Base-by-base conservation (phyloP, 2,888 invertebrate genomes). In the Clanis bilineata region DNA sequence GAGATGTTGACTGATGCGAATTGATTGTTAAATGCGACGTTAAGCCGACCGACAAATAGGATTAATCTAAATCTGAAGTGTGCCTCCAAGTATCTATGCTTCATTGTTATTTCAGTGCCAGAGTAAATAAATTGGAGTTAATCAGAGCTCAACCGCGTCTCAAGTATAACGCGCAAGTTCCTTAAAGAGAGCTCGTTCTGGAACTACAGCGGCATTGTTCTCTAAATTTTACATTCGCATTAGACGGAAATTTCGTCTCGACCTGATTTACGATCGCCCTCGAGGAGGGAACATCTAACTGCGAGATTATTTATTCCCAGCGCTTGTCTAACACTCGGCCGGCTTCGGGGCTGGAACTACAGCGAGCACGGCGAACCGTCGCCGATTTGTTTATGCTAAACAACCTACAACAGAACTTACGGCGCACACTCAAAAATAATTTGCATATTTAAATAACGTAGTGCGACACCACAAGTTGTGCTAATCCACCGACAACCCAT, bases 311-410 rank as follows among this genome's bases (percentile, higher is more conserved):
- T 89, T 88, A 89, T 86, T 82, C 77, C 68, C 69, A 63, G 63
- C 67, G 75, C 75, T 77, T 79, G 78, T 82, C 84, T 83, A 79
- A 80, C 77, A 78, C 77, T 76, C 70, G 67, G 69, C 57, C 64
- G 55, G 43, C 36, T n/a, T 3, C 32, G 64, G 60, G 62, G 28
- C 64, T 71, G 69, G 72, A 66, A 1, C 47, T 25, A n/a, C n/a
- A n/a, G 47, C n/a, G 25, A 6, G 51, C 51, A 32, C 51, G 7
- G 32, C 32, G 51, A 32, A 51, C 51, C 51, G 51, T 51, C 28
- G 68, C 71, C 80, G 82, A 85, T 86, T 87, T 86, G 86, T 87
- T 85, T 86, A 87, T 87, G 86, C 81, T 86, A 86, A 89, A 82
- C 80, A 83, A 82, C 76, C 71, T 82, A 78, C 80, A 82, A 78